Base-by-base conservation (phyloP, 1,140 invertebrate genomes). In the Hyles vespertilio region DNA sequence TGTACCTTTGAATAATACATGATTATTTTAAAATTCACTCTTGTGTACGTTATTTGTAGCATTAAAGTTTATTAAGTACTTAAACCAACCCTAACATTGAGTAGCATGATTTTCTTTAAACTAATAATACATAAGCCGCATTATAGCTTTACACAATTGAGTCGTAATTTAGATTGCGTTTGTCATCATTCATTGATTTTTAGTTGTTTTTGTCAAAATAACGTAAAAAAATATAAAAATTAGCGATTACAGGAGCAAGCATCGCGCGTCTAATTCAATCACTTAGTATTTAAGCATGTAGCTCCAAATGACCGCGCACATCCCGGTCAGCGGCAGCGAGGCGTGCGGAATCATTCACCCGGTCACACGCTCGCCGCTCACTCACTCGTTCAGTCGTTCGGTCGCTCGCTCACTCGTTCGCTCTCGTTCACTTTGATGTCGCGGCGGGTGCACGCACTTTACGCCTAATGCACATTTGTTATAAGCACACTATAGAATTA, bases 341-440 rank as follows among this genome's bases (percentile, higher is more conserved):
- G 55, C 70, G 67, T 57, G 69, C 72, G 65, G 73, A 77, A 70
- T 75, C 77, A 74, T 79, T 78, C 77, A 68, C 68, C 66, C 66
- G 71, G 56, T 72, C 76, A 72, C 59, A 63, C 74, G 58, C 58
- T 67, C 60, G 51, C 62, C 55, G 59, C 46, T 65, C 67, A 55
- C 58, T 61, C 66, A 69, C 70, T 77, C 74, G 66, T 67, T 77
- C 77, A 70, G 53, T 63, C 66, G 68, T 72, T 78, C 75, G 67
- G 67, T 77, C 77, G 70, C 55, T 74, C 74, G 66, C 66, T 77
- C 77, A 70, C 56, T 63, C 66, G 68, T 72, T 78, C 75, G 67
- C 77, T 70, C 55, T 74, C 73, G 59, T 69, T 80, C 73, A 75
- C 78, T 84, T 84, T 84, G 79, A 84, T 80, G 74, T 80, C 61